phyloP scores from a whole-genome alignment of 2,888 invertebrate species.

The Drosophila bunnanda region DNA sequence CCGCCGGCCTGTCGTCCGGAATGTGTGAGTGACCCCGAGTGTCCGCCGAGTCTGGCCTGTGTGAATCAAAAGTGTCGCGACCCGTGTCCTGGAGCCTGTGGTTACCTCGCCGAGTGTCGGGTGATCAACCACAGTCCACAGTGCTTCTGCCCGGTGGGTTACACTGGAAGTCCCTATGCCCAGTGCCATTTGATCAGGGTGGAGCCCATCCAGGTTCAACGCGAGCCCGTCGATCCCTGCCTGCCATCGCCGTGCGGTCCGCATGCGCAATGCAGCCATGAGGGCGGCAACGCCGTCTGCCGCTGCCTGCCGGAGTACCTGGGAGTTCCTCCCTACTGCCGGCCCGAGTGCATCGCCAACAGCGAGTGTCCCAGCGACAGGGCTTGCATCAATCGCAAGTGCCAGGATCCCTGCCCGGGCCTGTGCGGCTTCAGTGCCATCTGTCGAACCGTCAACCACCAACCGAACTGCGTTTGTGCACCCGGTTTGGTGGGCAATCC shows the following conservation, averaged over 20 bases:
- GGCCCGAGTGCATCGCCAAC: constrained; percentile 90
- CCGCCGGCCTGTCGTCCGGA: constrained; percentile 90
- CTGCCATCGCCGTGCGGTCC: constrained; percentile 89
- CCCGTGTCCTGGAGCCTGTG: constrained; percentile 91
- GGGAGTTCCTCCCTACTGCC: constrained; percentile 90
- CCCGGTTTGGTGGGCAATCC: constrained; percentile 89
- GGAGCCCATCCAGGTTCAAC: constrained; percentile 27
- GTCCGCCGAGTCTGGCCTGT: constrained; percentile 88
- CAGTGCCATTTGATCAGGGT: constrained; percentile 85
- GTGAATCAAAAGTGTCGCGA: constrained; percentile 89
- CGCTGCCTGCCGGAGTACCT: constrained; percentile 89
- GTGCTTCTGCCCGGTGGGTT: constrained; percentile 88
- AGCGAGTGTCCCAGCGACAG: constrained; percentile 89
- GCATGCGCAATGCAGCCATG: constrained; percentile 89
- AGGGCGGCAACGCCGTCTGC: constrained; percentile 89
- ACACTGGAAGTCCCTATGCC: constrained; percentile 88
- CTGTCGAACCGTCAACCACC: constrained; percentile 91
- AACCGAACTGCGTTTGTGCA: constrained; percentile 90
- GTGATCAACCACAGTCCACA: constrained; percentile 91
- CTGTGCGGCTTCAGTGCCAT: constrained; percentile 90
- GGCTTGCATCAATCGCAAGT: constrained; percentile 91
- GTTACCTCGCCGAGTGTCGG: constrained; percentile 88
- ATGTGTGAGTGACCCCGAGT: constrained; percentile 89
- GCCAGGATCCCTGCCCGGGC: constrained; percentile 91
- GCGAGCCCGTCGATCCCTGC: constrained; percentile 85